Evolutionary conservation across 2,113 vertebrate genomes (phyloP).

Genomic region (Gymnorhina tibicen): DNA sequence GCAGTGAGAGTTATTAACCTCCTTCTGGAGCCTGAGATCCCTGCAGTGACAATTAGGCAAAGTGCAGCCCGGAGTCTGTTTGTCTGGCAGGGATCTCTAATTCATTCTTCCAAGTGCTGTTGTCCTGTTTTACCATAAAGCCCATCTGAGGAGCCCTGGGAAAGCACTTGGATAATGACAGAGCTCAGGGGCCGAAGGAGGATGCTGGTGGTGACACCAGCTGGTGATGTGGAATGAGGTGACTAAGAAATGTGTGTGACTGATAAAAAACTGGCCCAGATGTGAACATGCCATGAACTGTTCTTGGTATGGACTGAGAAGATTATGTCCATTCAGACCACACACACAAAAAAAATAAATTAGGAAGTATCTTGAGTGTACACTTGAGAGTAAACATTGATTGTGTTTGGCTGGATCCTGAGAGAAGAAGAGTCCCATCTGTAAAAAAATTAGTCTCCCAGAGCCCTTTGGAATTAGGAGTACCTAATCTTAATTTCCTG

Average conservation of each 20-base stretch:
- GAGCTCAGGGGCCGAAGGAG: not conserved
- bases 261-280: not conserved
- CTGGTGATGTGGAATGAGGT: not conserved
- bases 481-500: not conserved
- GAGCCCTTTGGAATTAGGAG: not conserved
- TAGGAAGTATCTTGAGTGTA: not conserved
- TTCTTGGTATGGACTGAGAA: not conserved
- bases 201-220: not conserved
- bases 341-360: not conserved
- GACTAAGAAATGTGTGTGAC: not conserved
- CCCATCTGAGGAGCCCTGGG: not conserved
- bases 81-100: not conserved
- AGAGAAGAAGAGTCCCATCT: not conserved
- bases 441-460: not conserved
- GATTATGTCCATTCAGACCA: not conserved
- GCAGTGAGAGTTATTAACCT: not conserved
- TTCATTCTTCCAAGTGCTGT: not conserved
- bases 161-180: not conserved
- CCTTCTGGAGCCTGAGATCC: not conserved
- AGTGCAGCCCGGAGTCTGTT: not conserved
- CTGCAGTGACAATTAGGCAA: not conserved
- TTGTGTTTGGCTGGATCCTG: not conserved
- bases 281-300: not conserved
- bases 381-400: not conserved
- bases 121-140: not conserved